A percentile compares a stretch with the other conserved stretches of the same genome.
These are phyloP conservation scores for Seison nebaliae DNA, from an alignment of 1,140 invertebrate species.

Conservation along the genomic window DNA sequence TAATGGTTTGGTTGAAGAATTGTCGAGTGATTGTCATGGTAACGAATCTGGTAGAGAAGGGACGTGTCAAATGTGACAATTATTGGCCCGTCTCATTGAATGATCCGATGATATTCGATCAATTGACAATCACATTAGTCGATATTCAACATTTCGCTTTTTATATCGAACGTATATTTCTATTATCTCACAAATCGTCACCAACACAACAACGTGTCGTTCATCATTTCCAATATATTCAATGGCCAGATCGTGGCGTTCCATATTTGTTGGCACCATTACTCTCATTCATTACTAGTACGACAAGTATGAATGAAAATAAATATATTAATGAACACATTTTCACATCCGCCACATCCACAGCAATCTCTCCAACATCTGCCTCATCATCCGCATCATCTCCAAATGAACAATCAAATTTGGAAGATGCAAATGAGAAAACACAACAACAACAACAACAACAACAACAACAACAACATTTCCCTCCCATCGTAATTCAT, in stretches of 20 bases:
- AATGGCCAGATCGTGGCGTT: conserved; percentile 95
- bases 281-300: conserved; percentile 73
- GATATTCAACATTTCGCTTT: conserved; percentile 7
- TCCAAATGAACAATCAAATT: conserved; percentile 31
- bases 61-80: conserved; percentile 49
- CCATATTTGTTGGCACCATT: conserved; percentile 93
- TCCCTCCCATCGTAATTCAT: conserved; percentile 42
- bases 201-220: conserved; percentile 56
- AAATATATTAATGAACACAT: too few relatives aligned
- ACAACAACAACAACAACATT: too few relatives aligned
- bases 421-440: too few relatives aligned
- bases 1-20: conserved; percentile 53
- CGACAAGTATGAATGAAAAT: conserved; percentile 4
- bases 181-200: conserved; percentile 20
- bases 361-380: neutral
- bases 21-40: conserved; percentile 50
- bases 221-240: conserved; percentile 85
- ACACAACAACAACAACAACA: too few relatives aligned
- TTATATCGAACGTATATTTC: conserved; percentile 11
- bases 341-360: too few relatives aligned
- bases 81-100: conserved; percentile 96
- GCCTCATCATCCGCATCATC: neutral
- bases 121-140: conserved; percentile 14
- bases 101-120: conserved; percentile 47
- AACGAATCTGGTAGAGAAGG: conserved; percentile 28